A percentile compares a stretch with the other conserved stretches of the same genome.
Conservation (phyloP, 23 tunicate genomes). For the Phallusia fumigata region DNA sequence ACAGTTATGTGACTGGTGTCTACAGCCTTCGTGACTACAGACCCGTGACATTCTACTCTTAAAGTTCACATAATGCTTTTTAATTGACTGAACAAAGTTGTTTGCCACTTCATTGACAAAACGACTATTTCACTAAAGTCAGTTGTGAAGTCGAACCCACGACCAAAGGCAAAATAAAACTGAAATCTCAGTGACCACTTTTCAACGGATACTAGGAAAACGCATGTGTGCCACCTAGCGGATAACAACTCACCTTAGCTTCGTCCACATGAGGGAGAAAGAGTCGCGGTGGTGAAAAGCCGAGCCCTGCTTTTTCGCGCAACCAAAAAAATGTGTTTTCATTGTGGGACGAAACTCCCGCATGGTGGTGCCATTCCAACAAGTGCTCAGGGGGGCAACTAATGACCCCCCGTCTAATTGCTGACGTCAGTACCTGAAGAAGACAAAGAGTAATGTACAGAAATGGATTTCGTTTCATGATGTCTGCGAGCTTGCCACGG, state of each 20-base stretch:
- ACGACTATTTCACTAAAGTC: too few relatives aligned
- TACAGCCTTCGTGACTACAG: too few relatives aligned
- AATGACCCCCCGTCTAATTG: conserved; percentile 78
- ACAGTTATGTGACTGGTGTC: too few relatives aligned
- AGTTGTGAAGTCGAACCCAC: too few relatives aligned
- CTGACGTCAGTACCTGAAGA: conserved; percentile 45
- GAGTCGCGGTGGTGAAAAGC: conserved; percentile 68
- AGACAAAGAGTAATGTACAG: neutral
- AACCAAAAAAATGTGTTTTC: conserved; percentile 58
- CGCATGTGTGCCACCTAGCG: neutral
- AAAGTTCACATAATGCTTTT: too few relatives aligned
- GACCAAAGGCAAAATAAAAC: too few relatives aligned
- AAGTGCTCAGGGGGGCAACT: conserved; percentile 87
- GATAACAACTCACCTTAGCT: conserved; percentile 44
- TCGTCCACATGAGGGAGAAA: conserved; percentile 69
- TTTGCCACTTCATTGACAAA: too few relatives aligned
- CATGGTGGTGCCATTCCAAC: conserved; percentile 64
- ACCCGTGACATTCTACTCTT: too few relatives aligned
- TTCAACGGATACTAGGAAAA: neutral
- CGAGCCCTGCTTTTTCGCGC: conserved; percentile 50
- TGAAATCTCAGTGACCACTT: too few relatives aligned
- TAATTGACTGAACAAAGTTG: too few relatives aligned
- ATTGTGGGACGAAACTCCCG: conserved; percentile 28
- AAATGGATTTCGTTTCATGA: too few relatives aligned
- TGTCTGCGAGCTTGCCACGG: too few relatives aligned